Evolutionary conservation across 2,113 vertebrate genomes (phyloP).

Genomic region (Opisthocomus hoazin): DNA sequence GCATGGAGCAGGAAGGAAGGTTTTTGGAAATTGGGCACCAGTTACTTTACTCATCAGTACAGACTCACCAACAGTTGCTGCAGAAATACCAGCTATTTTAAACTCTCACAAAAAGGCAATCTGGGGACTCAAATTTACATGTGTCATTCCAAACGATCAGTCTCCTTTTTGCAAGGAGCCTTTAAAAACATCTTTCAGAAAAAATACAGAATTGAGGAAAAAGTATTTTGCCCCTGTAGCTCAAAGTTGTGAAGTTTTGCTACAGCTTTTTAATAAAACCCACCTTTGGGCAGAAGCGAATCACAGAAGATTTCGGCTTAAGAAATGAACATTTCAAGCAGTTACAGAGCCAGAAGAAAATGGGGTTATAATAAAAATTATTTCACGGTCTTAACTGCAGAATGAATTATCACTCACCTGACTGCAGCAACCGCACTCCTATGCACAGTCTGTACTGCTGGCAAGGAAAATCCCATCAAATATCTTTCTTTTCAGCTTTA

Average conservation of each 20-base stretch:
- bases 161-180: neutral
- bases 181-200: neutral
- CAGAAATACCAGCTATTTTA: neutral
- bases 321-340: neutral
- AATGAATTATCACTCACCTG: neutral
- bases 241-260: neutral
- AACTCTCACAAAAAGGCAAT: neutral
- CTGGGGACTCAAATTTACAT: neutral
- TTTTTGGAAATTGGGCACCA: neutral
- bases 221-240: neutral
- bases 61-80: neutral
- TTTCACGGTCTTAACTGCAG: neutral
- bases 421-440: neutral
- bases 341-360: conserved; percentile 5
- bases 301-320: neutral
- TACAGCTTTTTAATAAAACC: neutral
- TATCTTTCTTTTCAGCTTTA: neutral
- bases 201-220: neutral
- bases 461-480: neutral
- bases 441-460: neutral
- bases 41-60: neutral
- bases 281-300: neutral
- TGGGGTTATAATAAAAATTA: neutral
- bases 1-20: neutral
- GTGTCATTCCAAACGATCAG: neutral